Conservation (phyloP, 2,113 vertebrate species). For the Grammomys surdaster region DNA sequence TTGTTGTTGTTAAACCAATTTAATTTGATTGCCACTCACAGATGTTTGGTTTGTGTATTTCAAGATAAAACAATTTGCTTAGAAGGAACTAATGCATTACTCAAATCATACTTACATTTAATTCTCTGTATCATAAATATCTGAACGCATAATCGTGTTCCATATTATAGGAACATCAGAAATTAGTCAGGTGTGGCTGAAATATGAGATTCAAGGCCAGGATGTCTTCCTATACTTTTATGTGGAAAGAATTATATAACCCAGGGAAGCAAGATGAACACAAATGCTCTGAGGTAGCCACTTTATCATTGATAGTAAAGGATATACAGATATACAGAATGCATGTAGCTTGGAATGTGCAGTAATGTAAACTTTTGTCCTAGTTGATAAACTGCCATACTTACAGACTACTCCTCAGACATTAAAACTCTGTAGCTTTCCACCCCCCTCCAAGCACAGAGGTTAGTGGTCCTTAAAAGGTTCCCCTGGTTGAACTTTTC, state of each 20-base stretch:
- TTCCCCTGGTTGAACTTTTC: slow-evolving; percentile 87
- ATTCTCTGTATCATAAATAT: background rate
- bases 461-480: slow-evolving; percentile 83
- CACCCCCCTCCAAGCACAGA: slow-evolving; percentile 75
- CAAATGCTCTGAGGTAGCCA: background rate
- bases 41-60: background rate
- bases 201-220: background rate
- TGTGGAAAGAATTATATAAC: background rate
- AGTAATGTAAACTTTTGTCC: slow-evolving; percentile 46
- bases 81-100: slow-evolving; percentile 13
- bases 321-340: background rate
- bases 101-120: slow-evolving; percentile 44
- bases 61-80: slow-evolving; percentile 31
- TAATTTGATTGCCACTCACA: slow-evolving; percentile 5
- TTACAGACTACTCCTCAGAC: slow-evolving; percentile 20
- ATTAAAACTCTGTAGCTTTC: slow-evolving; percentile 46
- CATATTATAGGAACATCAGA: background rate
- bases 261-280: background rate
- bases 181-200: background rate
- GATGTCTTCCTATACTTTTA: background rate
- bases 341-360: slow-evolving; percentile 2
- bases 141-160: background rate
- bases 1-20: slow-evolving; percentile 3
- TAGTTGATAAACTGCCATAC: slow-evolving; percentile 30
- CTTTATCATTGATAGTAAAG: background rate